Percentiles rank a stretch among this genome's conserved stretches.
Conservation (phyloP, 2,888 invertebrate genomes). For the Brenthis hecate region DNA sequence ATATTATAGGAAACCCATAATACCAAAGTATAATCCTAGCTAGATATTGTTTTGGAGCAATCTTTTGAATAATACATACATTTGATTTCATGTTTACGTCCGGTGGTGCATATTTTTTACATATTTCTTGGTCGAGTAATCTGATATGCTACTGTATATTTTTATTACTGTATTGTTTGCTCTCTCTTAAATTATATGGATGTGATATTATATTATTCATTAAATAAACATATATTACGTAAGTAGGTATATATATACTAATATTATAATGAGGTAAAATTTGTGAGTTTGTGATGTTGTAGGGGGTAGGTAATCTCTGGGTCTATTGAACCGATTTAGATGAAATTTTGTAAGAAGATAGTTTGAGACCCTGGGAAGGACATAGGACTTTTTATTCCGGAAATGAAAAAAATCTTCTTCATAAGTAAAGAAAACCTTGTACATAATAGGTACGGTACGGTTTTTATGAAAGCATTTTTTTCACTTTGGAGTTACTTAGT, state of each 20-base stretch:
- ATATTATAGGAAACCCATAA: conserved; percentile 40
- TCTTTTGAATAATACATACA: conserved; percentile 74
- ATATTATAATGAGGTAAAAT: no score
- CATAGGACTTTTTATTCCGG: no score
- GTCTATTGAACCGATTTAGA: no score
- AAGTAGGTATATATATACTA: not conserved
- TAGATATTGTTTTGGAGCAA: conserved; percentile 68
- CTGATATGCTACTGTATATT: conserved; percentile 34
- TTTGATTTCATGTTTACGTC: conserved; percentile 70
- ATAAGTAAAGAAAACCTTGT: no score
- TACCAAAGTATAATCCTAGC: conserved; percentile 37
- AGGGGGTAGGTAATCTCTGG: no score
- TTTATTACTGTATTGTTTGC: conserved; percentile 31
- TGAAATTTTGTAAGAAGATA: no score
- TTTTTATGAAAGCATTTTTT: no score
- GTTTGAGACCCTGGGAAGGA: no score
- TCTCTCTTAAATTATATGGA: conserved; percentile 24
- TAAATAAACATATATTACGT: not conserved
- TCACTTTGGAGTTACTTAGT: no score
- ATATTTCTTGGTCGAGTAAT: conserved; percentile 49
- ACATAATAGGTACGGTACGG: no score
- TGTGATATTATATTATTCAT: not conserved
- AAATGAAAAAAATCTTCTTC: no score
- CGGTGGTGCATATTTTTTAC: conserved; percentile 72
- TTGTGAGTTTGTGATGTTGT: no score